These are phyloP conservation scores for Nothobranchius kuhntae DNA, from an alignment of 2,113 vertebrate genomes.

Conservation along the genomic window DNA sequence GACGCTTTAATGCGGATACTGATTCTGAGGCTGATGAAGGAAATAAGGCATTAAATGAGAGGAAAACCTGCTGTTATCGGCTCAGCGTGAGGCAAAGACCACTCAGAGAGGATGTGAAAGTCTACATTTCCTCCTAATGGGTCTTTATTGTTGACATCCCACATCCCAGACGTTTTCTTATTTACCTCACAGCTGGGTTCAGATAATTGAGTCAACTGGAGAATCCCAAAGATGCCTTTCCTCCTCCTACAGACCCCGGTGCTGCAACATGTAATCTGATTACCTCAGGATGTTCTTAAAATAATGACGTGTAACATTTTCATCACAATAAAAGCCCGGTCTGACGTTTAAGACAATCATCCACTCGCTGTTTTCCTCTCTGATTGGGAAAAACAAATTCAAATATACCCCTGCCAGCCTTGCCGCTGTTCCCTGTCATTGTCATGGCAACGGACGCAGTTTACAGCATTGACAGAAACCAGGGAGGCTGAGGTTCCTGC, in stretches of 20 bases:
- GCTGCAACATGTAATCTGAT: conserved; percentile 1
- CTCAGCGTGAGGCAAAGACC: conserved; percentile 14
- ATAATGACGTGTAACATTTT: background rate
- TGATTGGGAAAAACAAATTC: conserved; percentile 8
- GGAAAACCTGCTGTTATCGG: conserved; percentile 23
- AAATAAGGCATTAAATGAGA: conserved; percentile 37
- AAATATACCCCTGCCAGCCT: background rate
- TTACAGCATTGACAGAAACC: background rate
- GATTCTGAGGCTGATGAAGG: conserved; percentile 44
- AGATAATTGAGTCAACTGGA: conserved; percentile 18
- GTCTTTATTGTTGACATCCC: conserved; percentile 23
- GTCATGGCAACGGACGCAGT: background rate
- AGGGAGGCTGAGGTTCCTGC: too few relatives aligned
- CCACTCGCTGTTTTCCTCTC: background rate
- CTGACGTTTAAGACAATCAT: background rate
- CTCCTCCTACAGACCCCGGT: background rate
- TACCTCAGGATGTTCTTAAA: background rate
- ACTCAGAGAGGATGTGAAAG: conserved; percentile 3
- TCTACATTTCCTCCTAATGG: conserved; percentile 39
- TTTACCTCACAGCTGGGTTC: conserved; percentile 9
- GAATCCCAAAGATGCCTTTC: conserved; percentile 23
- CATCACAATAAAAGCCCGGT: background rate
- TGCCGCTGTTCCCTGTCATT: background rate
- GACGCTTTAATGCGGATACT: conserved; percentile 14
- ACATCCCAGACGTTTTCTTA: conserved; percentile 18